Evolutionary conservation across 2,888 invertebrate species (phyloP), one percentile per base, ranked within the genome.

Genomic region (Mesorhabditis sp.): DNA sequence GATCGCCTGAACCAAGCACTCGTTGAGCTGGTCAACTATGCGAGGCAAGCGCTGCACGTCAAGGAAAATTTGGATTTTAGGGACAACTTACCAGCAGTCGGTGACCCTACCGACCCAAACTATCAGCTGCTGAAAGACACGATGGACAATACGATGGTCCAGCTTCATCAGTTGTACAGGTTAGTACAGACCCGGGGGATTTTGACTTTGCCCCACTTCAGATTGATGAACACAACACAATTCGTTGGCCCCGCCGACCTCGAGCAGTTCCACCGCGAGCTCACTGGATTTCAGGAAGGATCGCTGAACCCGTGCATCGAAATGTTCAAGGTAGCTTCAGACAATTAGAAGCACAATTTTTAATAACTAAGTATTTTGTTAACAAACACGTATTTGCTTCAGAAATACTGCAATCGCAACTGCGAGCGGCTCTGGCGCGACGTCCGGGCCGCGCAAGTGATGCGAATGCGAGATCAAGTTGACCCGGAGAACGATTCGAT

Each of bases 21-120:
- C 44, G 80, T 84, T 13, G 80, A 83, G 45, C 72, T 84, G 13
- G 83, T 84, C 67, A 84, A 84, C 72, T 82, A 80, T 68, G 82
- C 83, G 4, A 74, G 80, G 80, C 80, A 50, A 7, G 67, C 6
- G 28, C 28, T 68, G 82, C 83, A 4, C 72, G 80, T 79, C 80
- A 50, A 7, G 67, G 4, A 45, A n/a, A 15, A 62, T 15, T 15
- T 45, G 15, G 15, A 42, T 45, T 13, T 62, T 43, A 28, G 15
- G 41, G 65, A 74, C 42, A 75, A 78, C 65, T 73, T 76, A 65
- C 74, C 74, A 15, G 71, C 69, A 4, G 68, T 69, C 13, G 62
- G 63, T 4, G 71, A 72, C n/a, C 66, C 72, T 43, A 66, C 69
- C 43, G 78, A 78, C 66, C 72, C 69, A 15, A 74, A 75, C 43